Conservation (phyloP, 1,140 invertebrate species). For the Wiebesia pumilae region DNA sequence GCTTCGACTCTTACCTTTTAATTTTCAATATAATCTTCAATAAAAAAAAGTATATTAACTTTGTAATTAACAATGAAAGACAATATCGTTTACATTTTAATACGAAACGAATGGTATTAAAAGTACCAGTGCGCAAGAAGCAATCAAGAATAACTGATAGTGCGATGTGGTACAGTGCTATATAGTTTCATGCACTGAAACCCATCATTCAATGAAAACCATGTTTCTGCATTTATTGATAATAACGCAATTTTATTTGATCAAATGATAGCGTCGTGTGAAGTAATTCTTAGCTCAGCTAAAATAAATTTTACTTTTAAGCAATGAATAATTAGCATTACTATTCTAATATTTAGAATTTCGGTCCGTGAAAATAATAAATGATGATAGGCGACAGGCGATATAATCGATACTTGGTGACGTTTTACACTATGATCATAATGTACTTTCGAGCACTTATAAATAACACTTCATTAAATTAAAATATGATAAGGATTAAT, state of each 20-base stretch:
- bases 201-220: conserved; percentile 1
- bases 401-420: neutral
- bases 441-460: neutral
- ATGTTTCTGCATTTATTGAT: neutral
- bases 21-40: too few species aligned
- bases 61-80: too few species aligned
- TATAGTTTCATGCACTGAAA: conserved; percentile 17
- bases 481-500: too few species aligned
- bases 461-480: neutral
- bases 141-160: conserved; percentile 15
- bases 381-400: neutral
- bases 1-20: too few species aligned
- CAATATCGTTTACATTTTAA: too few species aligned
- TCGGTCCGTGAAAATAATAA: neutral
- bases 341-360: neutral
- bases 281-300: neutral
- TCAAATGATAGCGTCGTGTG: conserved; percentile 7
- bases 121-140: conserved; percentile 21
- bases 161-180: conserved; percentile 4
- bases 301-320: conserved; percentile 15
- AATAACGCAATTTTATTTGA: conserved; percentile 1
- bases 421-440: neutral
- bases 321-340: neutral
- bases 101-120: neutral
- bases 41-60: too few species aligned